Conservation (phyloP, 2,888 invertebrate species). For the Leptopilina syphax region DNA sequence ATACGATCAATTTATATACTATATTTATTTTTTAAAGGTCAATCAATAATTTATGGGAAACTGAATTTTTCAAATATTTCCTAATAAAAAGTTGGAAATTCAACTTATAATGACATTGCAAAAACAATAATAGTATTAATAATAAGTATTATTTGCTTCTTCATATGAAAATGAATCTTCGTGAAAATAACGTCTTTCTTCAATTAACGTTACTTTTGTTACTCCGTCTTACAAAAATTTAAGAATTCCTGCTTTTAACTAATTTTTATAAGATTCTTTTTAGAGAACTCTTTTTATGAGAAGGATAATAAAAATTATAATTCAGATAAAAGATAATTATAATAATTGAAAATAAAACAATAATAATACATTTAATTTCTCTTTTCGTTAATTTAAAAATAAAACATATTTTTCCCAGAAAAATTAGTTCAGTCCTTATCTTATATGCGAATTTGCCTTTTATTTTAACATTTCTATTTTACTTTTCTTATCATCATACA, state of each 20-base stretch:
- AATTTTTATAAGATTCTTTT: too few species aligned
- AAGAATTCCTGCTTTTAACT: too few species aligned
- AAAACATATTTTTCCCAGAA: not conserved
- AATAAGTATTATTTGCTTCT: too few species aligned
- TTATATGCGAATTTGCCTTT: not conserved
- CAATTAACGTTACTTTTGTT: too few species aligned
- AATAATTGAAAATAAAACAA: too few species aligned
- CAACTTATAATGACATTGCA: not conserved
- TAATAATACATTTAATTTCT: not conserved
- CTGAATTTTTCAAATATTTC: not conserved
- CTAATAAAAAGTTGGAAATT: too few species aligned
- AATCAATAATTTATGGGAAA: slow-evolving; percentile 4
- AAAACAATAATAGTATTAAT: too few species aligned
- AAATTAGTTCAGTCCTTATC: slow-evolving; percentile 6
- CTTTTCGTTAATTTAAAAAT: slow-evolving; percentile 1
- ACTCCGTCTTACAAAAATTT: too few species aligned
- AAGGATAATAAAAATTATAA: too few species aligned
- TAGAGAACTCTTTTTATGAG: too few species aligned
- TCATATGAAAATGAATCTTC: too few species aligned
- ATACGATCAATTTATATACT: not conserved
- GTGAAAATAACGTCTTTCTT: too few species aligned
- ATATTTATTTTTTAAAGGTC: not conserved
- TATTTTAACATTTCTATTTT: not conserved
- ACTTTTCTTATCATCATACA: not conserved
- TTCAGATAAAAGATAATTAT: not conserved